A percentile compares a stretch with the other conserved stretches of the same genome.
Evolutionary conservation across 1,140 invertebrate species (phyloP).

Genomic region (Drosophila tsacasi): DNA sequence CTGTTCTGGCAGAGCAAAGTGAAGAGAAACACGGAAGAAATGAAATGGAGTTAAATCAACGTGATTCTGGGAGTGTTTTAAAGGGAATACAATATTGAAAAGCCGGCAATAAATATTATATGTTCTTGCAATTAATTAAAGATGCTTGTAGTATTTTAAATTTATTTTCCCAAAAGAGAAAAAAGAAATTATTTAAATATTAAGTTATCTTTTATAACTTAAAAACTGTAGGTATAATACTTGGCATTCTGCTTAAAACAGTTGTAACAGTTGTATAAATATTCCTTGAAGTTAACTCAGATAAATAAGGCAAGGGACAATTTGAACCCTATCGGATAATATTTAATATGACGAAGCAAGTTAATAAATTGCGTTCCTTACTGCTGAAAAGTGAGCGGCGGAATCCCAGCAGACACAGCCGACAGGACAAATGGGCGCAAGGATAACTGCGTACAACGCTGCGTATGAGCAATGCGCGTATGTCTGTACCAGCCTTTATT

Average conservation of each 20-base stretch:
- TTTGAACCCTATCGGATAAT: constrained; percentile 13
- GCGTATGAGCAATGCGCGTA: constrained; percentile 67
- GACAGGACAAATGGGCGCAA: constrained; percentile 65
- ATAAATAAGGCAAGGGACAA: not conserved
- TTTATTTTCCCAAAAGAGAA: not conserved
- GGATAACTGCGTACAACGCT: constrained; percentile 75
- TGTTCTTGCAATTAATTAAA: not conserved
- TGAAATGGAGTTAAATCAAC: not conserved
- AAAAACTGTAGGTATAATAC: not conserved
- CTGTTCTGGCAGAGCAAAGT: constrained; percentile 10
- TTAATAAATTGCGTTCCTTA: constrained; percentile 55
- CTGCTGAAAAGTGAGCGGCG: constrained; percentile 47
- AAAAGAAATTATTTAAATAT: too few relatives aligned
- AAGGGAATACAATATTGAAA: constrained; percentile 2
- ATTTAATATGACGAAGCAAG: constrained; percentile 36
- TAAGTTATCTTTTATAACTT: not conserved
- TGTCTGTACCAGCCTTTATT: constrained; percentile 32
- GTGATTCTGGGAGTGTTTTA: not conserved
- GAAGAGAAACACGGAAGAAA: not conserved
- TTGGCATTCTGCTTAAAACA: not conserved
- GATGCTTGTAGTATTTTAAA: not conserved
- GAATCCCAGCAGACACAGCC: constrained; percentile 10
- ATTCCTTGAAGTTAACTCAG: not conserved
- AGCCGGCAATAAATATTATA: not conserved
- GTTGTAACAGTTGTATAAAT: not conserved